phyloP scores from a whole-genome alignment of 2,888 invertebrate species.

The Trissoscelio sp. region DNA sequence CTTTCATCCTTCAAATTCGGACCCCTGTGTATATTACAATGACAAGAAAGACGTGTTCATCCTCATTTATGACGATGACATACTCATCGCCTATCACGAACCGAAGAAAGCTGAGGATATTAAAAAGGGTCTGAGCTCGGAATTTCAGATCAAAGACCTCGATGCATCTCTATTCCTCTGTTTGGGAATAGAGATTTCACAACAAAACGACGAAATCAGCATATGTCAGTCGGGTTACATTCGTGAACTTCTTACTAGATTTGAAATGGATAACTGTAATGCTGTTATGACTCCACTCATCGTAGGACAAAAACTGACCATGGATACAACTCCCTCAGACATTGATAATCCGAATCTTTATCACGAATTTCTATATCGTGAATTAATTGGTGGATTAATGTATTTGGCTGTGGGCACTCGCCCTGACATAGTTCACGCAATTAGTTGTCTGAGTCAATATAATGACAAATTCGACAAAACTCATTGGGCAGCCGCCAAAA shows the following conservation, averaged over 20 bases:
- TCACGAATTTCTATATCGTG: not conserved
- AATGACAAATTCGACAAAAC: not conserved
- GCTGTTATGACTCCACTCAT: constrained; percentile 11
- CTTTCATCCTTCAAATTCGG: not conserved
- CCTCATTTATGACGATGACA: too few species aligned
- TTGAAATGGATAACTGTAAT: constrained; percentile 23
- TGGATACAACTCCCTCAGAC: not conserved
- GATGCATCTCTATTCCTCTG: constrained; percentile 1
- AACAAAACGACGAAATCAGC: not conserved
- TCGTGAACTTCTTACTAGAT: constrained; percentile 3
- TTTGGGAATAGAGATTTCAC: constrained; percentile 12
- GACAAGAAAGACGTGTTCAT: constrained; percentile 9
- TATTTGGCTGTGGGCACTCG: constrained; percentile 25
- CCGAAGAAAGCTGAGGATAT: not conserved
- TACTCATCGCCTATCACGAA: too few species aligned
- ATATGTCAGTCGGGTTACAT: constrained; percentile 12
- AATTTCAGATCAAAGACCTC: constrained; percentile 22
- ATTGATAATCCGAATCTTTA: too few species aligned
- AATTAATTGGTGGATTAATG: constrained; percentile 14
- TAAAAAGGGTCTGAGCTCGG: not conserved
- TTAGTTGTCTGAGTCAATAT: constrained; percentile 7
- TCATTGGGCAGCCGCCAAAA: not conserved
- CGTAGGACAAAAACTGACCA: not conserved
- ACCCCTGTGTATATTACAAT: constrained; percentile 1
- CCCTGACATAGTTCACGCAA: constrained; percentile 14